Percentiles rank a stretch among this genome's conserved stretches.
Evolutionary conservation across 1,140 invertebrate genomes (phyloP).

Genomic region (Pomphorhynchus laevis): DNA sequence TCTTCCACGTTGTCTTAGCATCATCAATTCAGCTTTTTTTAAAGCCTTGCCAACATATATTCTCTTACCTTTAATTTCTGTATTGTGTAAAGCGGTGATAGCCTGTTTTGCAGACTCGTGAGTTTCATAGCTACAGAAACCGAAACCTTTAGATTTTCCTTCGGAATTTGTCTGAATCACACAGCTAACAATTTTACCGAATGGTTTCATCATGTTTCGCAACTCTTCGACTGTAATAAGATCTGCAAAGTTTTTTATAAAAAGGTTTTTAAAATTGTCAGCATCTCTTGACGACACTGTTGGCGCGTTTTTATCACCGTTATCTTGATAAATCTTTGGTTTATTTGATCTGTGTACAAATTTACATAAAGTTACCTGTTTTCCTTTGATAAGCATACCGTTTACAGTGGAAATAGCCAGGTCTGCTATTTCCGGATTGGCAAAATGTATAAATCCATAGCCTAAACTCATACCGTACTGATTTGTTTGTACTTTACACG

Average conservation of each 20-base stretch:
- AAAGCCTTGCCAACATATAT: constrained; percentile 86
- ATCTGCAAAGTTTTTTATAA: too few relatives aligned
- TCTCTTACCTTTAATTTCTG: constrained; percentile 60
- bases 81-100: constrained; percentile 72
- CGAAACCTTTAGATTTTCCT: constrained; percentile 77
- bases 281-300: too few relatives aligned
- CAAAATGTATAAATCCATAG: constrained; percentile 98
- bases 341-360: too few relatives aligned
- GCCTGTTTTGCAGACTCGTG: constrained; percentile 88
- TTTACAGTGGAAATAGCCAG: constrained; percentile 76
- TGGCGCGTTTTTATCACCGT: too few relatives aligned
- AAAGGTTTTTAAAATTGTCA: too few relatives aligned
- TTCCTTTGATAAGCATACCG: constrained; percentile 63
- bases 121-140: constrained; percentile 98
- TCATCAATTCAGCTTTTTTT: constrained; percentile 70
- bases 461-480: constrained; percentile 75
- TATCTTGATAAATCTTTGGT: too few relatives aligned
- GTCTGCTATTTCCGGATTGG: constrained; percentile 88
- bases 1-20: constrained; percentile 37
- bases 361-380: constrained; percentile 67
- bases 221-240: too few relatives aligned
- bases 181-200: too few relatives aligned
- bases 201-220: too few relatives aligned
- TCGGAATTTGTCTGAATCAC: constrained; percentile 68
- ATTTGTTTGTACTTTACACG: constrained; percentile 79